phyloP scores from a whole-genome alignment of 2,113 vertebrate genomes.

The Proteles cristata region DNA sequence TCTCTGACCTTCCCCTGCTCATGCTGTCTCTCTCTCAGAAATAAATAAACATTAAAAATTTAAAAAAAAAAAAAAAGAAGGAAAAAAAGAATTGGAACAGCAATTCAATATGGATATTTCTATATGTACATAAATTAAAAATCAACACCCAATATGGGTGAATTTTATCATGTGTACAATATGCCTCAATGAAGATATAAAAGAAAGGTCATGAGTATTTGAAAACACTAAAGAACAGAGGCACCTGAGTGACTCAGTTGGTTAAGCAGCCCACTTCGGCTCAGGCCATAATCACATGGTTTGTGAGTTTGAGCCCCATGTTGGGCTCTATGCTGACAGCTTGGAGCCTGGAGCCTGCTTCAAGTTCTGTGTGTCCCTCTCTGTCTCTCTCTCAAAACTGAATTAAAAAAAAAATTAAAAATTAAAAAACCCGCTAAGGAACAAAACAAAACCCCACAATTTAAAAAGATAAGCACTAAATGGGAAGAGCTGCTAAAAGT shows the following conservation, averaged over 20 bases:
- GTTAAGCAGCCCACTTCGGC: no score
- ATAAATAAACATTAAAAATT: no score
- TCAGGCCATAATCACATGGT: no score
- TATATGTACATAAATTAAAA: not conserved
- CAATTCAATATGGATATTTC: not conserved
- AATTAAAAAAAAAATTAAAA: not conserved
- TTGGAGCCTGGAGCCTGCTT: no score
- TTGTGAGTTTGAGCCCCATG: no score
- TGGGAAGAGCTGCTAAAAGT: not conserved
- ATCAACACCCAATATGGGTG: not conserved
- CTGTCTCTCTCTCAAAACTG: no score
- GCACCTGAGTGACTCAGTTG: no score
- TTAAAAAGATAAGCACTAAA: not conserved
- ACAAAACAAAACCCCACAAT: not conserved
- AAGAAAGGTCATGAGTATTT: not conserved
- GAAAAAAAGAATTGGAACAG: not conserved
- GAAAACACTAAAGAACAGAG: not conserved
- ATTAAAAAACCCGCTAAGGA: not conserved
- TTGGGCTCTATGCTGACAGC: no score
- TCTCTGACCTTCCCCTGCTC: no score
- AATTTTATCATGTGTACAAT: not conserved
- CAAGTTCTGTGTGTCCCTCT: no score
- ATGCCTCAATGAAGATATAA: not conserved
- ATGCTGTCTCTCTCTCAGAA: no score
- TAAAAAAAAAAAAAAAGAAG: no score